A percentile compares a stretch with the other conserved stretches of the same genome.
These are phyloP conservation scores for Dromaius novaehollandiae DNA, from an alignment of 2,113 vertebrate species.

Conservation along the genomic window DNA sequence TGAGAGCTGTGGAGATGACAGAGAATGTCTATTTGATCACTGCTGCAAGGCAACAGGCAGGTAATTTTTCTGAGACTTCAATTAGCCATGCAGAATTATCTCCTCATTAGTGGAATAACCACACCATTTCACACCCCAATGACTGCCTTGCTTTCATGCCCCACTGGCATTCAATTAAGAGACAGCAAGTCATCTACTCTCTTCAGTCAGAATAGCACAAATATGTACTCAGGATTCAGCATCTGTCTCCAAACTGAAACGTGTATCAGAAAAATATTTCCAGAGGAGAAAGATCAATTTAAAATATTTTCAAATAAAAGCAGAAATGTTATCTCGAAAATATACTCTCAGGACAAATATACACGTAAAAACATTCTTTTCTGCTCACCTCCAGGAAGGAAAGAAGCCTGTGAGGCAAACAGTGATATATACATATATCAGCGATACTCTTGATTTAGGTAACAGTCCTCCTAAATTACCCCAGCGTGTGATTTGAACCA, in stretches of 20 bases:
- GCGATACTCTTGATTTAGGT: neutral
- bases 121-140: slow-evolving; percentile 22
- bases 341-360: neutral
- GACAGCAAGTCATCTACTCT: neutral
- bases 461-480: neutral
- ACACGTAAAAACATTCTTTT: neutral
- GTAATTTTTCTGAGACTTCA: slow-evolving; percentile 9
- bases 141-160: slow-evolving; percentile 21
- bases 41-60: slow-evolving; percentile 5
- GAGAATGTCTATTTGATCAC: neutral
- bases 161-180: slow-evolving; percentile 26
- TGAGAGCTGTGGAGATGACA: neutral
- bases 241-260: slow-evolving; percentile 22
- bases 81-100: slow-evolving; percentile 28
- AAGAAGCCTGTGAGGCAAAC: neutral
- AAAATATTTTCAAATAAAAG: neutral
- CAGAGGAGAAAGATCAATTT: neutral
- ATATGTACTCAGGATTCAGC: neutral
- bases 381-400: neutral
- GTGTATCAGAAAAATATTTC: neutral
- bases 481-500: neutral
- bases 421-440: neutral
- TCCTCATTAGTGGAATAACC: slow-evolving; percentile 37
- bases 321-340: neutral
- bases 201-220: slow-evolving; percentile 7